phyloP scores from a whole-genome alignment of 2,113 vertebrate genomes.

The Cyphomyrus plagiostoma region DNA sequence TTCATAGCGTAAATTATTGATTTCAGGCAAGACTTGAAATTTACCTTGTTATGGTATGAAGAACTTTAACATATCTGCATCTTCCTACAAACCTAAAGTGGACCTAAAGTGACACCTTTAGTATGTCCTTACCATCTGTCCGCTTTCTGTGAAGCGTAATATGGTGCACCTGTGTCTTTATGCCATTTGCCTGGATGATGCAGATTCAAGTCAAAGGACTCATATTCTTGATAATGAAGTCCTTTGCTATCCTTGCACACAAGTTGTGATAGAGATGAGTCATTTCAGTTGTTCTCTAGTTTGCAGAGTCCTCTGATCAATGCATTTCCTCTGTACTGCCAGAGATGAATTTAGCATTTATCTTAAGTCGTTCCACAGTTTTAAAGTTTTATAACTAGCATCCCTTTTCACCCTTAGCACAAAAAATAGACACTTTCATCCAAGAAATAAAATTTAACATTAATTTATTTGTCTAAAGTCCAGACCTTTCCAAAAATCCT shows the following conservation, averaged over 20 bases:
- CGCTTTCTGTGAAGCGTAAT: neutral
- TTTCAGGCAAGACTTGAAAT: neutral
- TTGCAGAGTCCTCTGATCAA: neutral
- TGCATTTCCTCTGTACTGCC: neutral
- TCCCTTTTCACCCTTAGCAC: neutral
- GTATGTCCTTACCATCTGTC: neutral
- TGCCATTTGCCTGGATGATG: neutral
- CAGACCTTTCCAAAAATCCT: neutral
- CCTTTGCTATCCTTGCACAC: neutral
- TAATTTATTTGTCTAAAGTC: neutral
- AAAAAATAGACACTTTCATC: neutral
- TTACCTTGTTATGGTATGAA: neutral
- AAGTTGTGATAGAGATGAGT: neutral
- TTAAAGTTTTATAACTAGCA: neutral
- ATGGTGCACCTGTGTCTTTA: neutral
- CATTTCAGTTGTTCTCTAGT: neutral
- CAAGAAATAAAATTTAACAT: neutral
- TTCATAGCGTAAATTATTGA: neutral
- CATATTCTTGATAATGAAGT: neutral
- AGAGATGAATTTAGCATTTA: neutral
- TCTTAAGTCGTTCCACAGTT: neutral
- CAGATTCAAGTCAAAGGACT: neutral
- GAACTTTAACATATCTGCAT: neutral
- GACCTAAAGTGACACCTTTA: neutral
- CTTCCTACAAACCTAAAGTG: neutral